Evolutionary conservation across 2,797 vertebrate genomes (phyloP), one percentile per base, ranked within the genome.

Genomic region (Artibeus jamaicensis): DNA sequence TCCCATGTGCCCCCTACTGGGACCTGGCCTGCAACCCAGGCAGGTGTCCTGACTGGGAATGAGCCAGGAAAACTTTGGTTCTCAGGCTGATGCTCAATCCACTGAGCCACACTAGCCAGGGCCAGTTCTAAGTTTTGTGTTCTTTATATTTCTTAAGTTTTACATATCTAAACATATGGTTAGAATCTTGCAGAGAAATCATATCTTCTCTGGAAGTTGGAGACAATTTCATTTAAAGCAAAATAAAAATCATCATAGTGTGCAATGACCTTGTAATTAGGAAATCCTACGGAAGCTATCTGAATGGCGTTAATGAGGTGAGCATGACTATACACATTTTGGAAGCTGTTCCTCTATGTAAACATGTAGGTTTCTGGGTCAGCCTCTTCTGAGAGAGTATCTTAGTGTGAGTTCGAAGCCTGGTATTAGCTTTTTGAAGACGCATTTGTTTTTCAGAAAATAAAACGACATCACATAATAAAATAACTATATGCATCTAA

Each of bases 291-390:
- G 44, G 81, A 93, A 93, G 88, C 12, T 8, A 85, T 84, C 32
- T 91, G 81, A 92, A 78, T 6, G 11, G n/a, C 94, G 90, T 67
- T 74, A 79, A 83, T 81, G 37, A 71, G 24, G 79, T 73, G 76
- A 82, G 67, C 65, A 68, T 57, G 37, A 57, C 32, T 57, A 71
- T 32, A 85, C 55, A 48, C 84, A 81, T 76, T 91, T 86, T 89
- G 71, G 74, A 95, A 96, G 83, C 73, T 67, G 24, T 83, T 74
- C 24, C 57, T 87, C 9, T 50, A 24, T 14, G 26, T 85, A 96
- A 83, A 82, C 84, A 95, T 37, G 16, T 73, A 57, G 59, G 53
- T 97, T 96, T 97, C 95, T 95, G 81, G 74, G 53, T 96, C 57
- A 65, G 50, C 71, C 18, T 93, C 67, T 77, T 76, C 46, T 7